A percentile compares a stretch with the other conserved stretches of the same genome.
phyloP scores from a whole-genome alignment of 2,113 vertebrate genomes.

The Vidua chalybeata region DNA sequence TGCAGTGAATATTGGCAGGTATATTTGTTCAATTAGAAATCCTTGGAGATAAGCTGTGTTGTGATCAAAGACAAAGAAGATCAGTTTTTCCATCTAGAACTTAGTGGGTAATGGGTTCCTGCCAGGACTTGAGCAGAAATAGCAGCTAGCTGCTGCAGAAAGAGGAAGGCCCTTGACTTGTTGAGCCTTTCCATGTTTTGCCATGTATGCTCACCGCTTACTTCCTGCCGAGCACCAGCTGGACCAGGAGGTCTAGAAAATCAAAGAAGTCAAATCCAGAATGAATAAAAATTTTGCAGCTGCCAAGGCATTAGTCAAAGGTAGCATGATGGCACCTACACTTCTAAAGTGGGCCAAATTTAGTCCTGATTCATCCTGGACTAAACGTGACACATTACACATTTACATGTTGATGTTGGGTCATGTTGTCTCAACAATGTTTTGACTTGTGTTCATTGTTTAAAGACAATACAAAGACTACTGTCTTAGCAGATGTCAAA shows the following conservation, averaged over 20 bases:
- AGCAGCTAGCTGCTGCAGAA: not conserved
- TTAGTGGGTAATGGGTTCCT: not conserved
- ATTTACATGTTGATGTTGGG: not conserved
- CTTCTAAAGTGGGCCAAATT: not conserved
- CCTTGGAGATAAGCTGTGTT: not conserved
- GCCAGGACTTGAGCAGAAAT: not conserved
- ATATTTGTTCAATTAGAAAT: not conserved
- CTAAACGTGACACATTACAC: not conserved
- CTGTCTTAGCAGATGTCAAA: not conserved
- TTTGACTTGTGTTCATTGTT: not conserved
- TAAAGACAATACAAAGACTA: not conserved
- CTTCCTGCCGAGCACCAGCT: accelerated
- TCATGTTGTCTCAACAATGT: not conserved
- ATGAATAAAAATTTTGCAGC: not conserved
- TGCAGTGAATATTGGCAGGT: not conserved
- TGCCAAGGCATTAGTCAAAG: not conserved
- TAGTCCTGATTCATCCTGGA: not conserved
- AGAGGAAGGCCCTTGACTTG: not conserved
- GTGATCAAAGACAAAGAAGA: not conserved
- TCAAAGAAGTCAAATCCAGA: not conserved
- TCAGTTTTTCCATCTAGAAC: not conserved
- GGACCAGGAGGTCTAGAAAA: not conserved
- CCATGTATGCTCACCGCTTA: not conserved
- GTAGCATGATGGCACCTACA: not conserved
- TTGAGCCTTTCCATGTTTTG: not conserved